Conservation (phyloP, 2,113 vertebrate genomes). For the Eonycteris spelaea region DNA sequence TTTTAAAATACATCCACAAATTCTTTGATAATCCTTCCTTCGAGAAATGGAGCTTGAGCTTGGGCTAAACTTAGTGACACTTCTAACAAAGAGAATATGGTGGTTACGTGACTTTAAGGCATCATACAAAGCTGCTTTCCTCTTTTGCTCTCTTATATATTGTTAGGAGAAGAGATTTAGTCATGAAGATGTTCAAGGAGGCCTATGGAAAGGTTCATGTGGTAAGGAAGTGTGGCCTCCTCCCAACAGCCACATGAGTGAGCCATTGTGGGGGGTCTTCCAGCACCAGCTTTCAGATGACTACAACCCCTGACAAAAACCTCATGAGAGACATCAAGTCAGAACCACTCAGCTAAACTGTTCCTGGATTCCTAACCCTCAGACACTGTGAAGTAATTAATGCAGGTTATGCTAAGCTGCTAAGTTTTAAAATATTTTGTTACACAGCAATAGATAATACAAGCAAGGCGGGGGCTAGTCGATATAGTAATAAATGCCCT, state of each 20-base stretch:
- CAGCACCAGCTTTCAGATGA: neutral
- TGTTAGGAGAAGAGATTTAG: neutral
- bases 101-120: neutral
- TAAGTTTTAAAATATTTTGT: neutral
- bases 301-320: neutral
- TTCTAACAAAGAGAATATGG: neutral
- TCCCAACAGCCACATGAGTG: neutral
- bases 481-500: neutral
- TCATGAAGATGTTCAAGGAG: neutral
- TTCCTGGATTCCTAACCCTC: neutral
- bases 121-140: neutral
- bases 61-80: neutral
- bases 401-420: neutral
- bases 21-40: neutral
- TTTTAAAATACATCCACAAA: neutral
- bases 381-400: neutral
- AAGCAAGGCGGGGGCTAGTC: neutral
- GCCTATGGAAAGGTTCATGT: neutral
- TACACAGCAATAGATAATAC: neutral
- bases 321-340: neutral
- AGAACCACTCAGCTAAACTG: neutral
- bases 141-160: neutral
- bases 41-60: neutral
- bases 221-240: neutral
- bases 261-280: neutral